Conservation (phyloP, 2,797 vertebrate genomes). For the Halcyon chelicuti region DNA sequence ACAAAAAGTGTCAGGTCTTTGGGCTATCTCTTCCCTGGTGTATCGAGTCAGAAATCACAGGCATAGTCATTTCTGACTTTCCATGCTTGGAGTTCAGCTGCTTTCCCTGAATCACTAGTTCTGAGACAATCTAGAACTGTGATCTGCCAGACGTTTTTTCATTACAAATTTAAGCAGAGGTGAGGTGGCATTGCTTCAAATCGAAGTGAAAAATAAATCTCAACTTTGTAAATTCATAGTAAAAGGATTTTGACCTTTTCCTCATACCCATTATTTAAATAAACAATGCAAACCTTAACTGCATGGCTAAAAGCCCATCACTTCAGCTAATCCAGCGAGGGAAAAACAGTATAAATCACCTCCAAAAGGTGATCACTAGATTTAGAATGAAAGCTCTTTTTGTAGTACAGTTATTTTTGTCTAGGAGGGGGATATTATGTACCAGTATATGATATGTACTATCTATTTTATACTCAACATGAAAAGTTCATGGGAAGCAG, state of each 20-base stretch:
- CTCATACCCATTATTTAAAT: background rate
- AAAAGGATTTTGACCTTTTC: background rate
- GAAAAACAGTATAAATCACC: background rate
- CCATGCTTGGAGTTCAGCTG: background rate
- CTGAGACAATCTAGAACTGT: background rate
- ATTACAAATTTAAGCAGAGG: background rate
- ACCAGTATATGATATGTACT: fast-evolving
- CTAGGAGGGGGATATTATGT: background rate
- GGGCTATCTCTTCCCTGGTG: background rate
- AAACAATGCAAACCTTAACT: background rate
- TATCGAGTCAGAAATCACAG: background rate
- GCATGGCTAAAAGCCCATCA: background rate
- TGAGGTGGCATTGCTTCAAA: background rate
- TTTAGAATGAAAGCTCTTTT: background rate
- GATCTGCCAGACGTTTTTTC: background rate
- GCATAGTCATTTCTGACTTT: background rate
- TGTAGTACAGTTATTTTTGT: background rate
- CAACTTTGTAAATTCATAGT: background rate
- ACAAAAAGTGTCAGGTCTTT: background rate
- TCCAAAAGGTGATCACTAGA: background rate
- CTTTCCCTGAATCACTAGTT: background rate
- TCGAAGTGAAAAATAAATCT: background rate
- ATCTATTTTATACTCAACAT: background rate
- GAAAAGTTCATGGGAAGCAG: background rate
- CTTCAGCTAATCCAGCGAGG: background rate